Conservation (phyloP, 2,888 invertebrate genomes). For the Myopa testacea region DNA sequence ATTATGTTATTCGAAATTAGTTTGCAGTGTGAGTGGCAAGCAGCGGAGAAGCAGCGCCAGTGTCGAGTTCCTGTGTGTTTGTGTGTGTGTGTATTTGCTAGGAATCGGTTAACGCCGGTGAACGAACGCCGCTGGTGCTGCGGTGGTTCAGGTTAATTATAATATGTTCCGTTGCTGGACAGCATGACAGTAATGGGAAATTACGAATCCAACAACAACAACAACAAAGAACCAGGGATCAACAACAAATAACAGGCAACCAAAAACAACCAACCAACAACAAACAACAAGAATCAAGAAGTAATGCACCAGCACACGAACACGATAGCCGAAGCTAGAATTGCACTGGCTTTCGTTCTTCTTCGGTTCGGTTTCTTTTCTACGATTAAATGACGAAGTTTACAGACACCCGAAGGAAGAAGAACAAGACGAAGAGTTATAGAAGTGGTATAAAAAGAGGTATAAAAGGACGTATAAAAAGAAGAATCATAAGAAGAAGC, state of each 20-base stretch:
- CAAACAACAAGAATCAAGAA: conserved; percentile 21
- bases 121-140: conserved; percentile 60
- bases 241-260: neutral
- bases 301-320: neutral
- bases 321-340: too few relatives aligned
- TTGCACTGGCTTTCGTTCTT: neutral
- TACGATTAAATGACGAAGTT: neutral
- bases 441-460: too few relatives aligned
- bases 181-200: conserved; percentile 44
- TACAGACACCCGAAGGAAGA: too few relatives aligned
- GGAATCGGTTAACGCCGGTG: conserved; percentile 39
- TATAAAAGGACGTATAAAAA: too few relatives aligned
- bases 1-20: conserved; percentile 68
- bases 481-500: conserved; percentile 18
- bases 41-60: neutral
- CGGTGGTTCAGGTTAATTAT: conserved; percentile 65
- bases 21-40: conserved; percentile 52
- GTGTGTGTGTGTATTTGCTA: conserved; percentile 17
- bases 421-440: too few relatives aligned
- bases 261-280: conserved; percentile 8
- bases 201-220: conserved; percentile 28
- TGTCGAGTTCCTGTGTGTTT: neutral
- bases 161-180: conserved; percentile 49
- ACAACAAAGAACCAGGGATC: conserved; percentile 1
- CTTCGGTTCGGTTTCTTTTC: neutral